A percentile compares a stretch with the other conserved stretches of the same genome.
Conservation (phyloP, 2,113 vertebrate species). For the cat (Felis catus) region DNA sequence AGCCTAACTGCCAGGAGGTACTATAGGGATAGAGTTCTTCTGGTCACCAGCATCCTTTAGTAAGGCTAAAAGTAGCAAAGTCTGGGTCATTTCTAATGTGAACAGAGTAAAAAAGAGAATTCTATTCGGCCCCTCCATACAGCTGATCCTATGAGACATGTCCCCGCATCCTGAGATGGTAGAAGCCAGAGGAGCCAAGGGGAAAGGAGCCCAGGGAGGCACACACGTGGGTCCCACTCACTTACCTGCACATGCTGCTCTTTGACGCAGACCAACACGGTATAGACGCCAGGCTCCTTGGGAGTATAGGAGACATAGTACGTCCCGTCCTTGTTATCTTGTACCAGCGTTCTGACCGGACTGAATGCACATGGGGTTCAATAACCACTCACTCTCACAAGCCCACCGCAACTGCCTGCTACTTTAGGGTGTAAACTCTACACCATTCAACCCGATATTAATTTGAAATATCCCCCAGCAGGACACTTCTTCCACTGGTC, state of each 20-base stretch:
- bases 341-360: slow-evolving; percentile 83
- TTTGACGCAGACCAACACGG: slow-evolving; percentile 89
- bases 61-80: not conserved
- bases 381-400: not conserved
- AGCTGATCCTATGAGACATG: not conserved
- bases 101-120: not conserved
- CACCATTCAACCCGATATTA: not conserved
- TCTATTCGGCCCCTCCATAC: not conserved
- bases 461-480: not conserved
- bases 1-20: not conserved
- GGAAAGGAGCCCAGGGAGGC: not conserved
- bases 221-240: not conserved
- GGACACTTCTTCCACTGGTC: not conserved
- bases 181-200: not conserved
- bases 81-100: not conserved
- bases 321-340: slow-evolving; percentile 91
- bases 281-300: slow-evolving; percentile 87
- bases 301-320: slow-evolving; percentile 91
- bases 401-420: not conserved
- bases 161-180: not conserved
- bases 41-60: not conserved
- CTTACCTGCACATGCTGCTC: slow-evolving; percentile 93
- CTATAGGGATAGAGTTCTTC: not conserved
- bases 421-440: not conserved
- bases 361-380: slow-evolving; percentile 74